Evolutionary conservation across 2,797 vertebrate genomes (phyloP), one percentile per base, ranked within the genome.

Genomic region (Microchirus variegatus): DNA sequence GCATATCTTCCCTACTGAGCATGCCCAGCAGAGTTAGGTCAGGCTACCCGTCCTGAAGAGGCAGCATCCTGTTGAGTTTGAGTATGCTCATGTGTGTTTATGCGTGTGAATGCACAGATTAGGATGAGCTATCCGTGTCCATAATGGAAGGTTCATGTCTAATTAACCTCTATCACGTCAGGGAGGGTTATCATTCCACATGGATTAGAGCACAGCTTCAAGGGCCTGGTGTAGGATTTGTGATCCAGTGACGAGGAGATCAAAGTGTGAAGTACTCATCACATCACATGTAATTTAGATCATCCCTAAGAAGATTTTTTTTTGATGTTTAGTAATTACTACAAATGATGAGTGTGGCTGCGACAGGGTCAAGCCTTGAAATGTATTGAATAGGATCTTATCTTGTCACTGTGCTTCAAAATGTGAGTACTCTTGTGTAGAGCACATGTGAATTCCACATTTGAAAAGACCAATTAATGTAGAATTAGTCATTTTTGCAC

Each of bases 111-210:
- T 41, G 4, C 38, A 31, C 2, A 66, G 72, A 86, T 82, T 80
- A 71, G 53, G 57, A 75, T 43, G 60, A 78, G 67, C 75, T 67
- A 70, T 82, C 68, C 51, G 73, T 67, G 37, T 82, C 70, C 72
- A 52, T 70, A 67, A 86, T 68, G 65, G 70, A 60, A 80, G 75
- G 61, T 75, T 73, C 72, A 69, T 11, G 56, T 75, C 62, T 81
- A 83, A 87, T 89, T 88, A 89, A 89, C 86, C 78, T 87, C 75
- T 65, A 17, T 70, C 62, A 82, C 82, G 71, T 80, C 67, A 73
- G 40, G 19, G 46, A 68, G 75, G 67, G 60, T 81, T 78, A 53
- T 72, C 57, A 63, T 70, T 69, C 64, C 70, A 36, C 58, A 36
- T 19, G 70, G 81, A 84, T 83, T 82, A 83, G 47, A 10, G 59